Percentiles rank a stretch among this genome's conserved stretches.
These are phyloP conservation scores for Stegophylla sp. DNA, from an alignment of 2,888 invertebrate species.

Conservation along the genomic window DNA sequence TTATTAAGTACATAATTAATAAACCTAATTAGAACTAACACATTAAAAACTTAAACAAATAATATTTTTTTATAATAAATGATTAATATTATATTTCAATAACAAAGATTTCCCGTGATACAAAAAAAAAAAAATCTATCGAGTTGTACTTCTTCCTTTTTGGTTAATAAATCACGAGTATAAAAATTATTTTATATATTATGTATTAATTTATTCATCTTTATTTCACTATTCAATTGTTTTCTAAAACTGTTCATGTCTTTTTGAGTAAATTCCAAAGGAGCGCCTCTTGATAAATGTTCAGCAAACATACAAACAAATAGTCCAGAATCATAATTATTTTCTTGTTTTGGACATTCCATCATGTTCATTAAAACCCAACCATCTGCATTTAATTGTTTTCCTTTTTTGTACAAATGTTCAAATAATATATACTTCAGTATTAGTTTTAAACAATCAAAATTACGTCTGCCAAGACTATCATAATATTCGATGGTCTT, in stretches of 20 bases:
- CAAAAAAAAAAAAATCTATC: too few relatives aligned
- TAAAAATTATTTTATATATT: too few relatives aligned
- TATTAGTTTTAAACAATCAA: constrained; percentile 72
- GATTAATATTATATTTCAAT: too few relatives aligned
- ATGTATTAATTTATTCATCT: constrained; percentile 71
- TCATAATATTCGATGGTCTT: constrained; percentile 85
- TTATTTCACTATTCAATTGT: constrained; percentile 91
- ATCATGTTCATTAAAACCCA: constrained; percentile 73
- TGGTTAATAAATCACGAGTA: too few relatives aligned
- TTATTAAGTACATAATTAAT: too few relatives aligned
- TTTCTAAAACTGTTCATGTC: constrained; percentile 93
- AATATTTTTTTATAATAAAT: too few relatives aligned
- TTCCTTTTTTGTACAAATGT: constrained; percentile 84
- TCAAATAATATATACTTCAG: constrained; percentile 82
- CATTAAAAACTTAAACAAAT: too few relatives aligned
- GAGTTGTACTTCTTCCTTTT: too few relatives aligned
- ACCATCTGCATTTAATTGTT: constrained; percentile 72
- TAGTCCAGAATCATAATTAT: constrained; percentile 97
- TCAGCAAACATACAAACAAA: constrained; percentile 98
- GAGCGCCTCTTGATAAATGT: constrained; percentile 78
- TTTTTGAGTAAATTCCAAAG: constrained; percentile 83
- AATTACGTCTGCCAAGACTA: constrained; percentile 87
- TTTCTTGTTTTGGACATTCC: constrained; percentile 94
- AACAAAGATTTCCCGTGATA: too few relatives aligned
- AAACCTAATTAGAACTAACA: too few relatives aligned